phyloP scores from a whole-genome alignment of 2,888 invertebrate genomes.

The Spisula subtruncata region DNA sequence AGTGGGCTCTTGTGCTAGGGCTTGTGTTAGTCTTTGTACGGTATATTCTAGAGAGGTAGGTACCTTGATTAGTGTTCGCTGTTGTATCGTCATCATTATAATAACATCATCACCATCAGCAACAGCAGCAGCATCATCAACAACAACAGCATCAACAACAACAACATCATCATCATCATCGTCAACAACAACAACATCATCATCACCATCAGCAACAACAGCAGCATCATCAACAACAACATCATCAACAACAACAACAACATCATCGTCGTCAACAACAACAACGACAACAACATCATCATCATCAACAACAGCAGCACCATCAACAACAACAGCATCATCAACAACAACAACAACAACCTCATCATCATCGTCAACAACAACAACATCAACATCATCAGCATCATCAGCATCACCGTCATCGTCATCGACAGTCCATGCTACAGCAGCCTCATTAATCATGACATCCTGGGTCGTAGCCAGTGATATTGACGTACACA shows the following conservation, averaged over 20 bases:
- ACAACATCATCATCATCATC: background rate
- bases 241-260: background rate
- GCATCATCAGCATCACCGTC: background rate
- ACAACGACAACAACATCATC: background rate
- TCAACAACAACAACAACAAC: background rate
- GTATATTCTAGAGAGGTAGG: conserved; percentile 56
- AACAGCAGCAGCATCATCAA: background rate
- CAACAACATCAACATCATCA: background rate
- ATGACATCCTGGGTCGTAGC: no score
- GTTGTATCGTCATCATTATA: background rate
- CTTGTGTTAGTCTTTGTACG: conserved; percentile 49
- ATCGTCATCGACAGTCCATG: background rate
- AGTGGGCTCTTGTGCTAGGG: conserved; percentile 53
- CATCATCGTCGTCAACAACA: background rate
- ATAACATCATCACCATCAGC: background rate
- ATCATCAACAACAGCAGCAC: background rate
- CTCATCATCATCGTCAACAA: background rate
- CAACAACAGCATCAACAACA: background rate
- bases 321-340: background rate
- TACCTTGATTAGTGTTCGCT: background rate
- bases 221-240: background rate
- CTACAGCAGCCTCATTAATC: no score
- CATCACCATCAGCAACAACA: background rate
- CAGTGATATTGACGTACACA: no score
- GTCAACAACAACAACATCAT: background rate